Evolutionary conservation across 2,797 vertebrate genomes (phyloP).

Genomic region (Astyanax mexicanus): DNA sequence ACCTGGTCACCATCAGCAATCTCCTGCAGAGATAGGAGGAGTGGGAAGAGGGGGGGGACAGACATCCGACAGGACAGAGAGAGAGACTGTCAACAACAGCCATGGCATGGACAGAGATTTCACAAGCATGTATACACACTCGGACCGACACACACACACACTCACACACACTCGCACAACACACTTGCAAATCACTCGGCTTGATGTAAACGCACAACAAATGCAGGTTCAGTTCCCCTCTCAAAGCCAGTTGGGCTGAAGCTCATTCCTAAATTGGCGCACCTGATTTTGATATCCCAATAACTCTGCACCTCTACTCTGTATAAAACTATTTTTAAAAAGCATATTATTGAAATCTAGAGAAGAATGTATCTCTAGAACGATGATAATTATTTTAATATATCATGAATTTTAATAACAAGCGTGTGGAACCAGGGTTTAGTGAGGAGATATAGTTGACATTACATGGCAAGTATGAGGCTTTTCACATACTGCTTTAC

Average conservation of each 20-base stretch:
- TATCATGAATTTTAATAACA: too few species aligned
- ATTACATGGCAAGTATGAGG: too few species aligned
- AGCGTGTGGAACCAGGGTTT: too few species aligned
- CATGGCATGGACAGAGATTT: conserved; percentile 64
- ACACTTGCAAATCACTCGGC: not conserved
- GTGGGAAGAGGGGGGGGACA: conserved; percentile 74
- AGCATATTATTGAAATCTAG: too few species aligned
- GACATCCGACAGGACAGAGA: conserved; percentile 95
- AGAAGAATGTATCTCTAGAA: too few species aligned
- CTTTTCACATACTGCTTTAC: too few species aligned
- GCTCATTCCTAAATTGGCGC: too few species aligned
- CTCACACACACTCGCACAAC: conserved; percentile 26
- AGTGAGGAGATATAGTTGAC: too few species aligned
- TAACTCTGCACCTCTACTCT: too few species aligned
- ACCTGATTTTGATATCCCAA: too few species aligned
- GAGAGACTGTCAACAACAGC: conserved; percentile 97
- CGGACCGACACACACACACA: conserved; percentile 35
- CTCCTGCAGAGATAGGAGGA: conserved; percentile 92
- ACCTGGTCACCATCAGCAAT: conserved; percentile 99
- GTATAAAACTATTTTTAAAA: too few species aligned
- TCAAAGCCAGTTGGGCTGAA: not conserved
- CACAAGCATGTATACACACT: conserved; percentile 58
- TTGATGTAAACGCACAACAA: not conserved
- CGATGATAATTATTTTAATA: too few species aligned
- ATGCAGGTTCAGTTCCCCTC: not conserved